Conservation (phyloP, 2,888 invertebrate species). For the Protophormia terraenovae region DNA sequence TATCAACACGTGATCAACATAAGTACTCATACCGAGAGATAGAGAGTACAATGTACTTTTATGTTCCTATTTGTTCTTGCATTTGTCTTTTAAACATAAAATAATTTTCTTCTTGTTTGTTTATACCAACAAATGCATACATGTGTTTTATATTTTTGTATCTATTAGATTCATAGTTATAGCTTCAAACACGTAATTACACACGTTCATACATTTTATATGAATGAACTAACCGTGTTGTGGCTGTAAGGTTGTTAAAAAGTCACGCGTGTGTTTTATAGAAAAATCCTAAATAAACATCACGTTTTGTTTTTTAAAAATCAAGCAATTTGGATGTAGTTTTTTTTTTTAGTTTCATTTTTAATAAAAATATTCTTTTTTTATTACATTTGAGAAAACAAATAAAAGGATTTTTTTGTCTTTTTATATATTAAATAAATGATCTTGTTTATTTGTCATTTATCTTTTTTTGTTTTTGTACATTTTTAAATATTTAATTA, state of each 20-base stretch:
- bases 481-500: too few species aligned
- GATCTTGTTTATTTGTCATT: too few species aligned
- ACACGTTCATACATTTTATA: too few species aligned
- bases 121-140: constrained; percentile 17
- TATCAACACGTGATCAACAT: constrained; percentile 71
- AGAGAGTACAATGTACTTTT: constrained; percentile 44
- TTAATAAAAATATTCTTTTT: too few species aligned
- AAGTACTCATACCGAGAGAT: constrained; percentile 29
- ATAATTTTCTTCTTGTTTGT: not conserved
- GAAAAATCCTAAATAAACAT: constrained; percentile 54
- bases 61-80: not conserved
- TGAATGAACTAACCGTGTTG: constrained; percentile 24
- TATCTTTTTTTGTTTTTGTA: too few species aligned
- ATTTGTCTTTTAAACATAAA: not conserved
- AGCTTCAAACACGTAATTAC: constrained; percentile 21
- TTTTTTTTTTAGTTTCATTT: too few species aligned
- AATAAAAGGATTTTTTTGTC: too few species aligned
- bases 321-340: not conserved
- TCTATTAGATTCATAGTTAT: too few species aligned
- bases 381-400: too few species aligned
- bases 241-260: constrained; percentile 27
- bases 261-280: constrained; percentile 66
- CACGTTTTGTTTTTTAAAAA: constrained; percentile 47
- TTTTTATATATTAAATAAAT: too few species aligned
- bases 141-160: constrained; percentile 23